phyloP scores from a whole-genome alignment of 2,113 vertebrate genomes.

The Cebus imitator region DNA sequence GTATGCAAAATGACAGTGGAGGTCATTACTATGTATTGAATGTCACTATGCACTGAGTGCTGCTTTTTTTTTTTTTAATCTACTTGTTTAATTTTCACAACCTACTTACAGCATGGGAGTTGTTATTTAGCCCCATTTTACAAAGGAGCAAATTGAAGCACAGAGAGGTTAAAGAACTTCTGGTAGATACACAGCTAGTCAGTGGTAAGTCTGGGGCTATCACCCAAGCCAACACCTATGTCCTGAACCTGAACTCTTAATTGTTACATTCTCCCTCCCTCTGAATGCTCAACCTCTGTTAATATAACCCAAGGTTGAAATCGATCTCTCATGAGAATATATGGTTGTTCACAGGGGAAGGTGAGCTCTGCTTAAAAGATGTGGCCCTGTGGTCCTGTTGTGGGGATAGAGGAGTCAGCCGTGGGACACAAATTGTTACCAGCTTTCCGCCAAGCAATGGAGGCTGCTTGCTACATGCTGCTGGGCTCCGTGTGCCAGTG shows the following conservation, averaged over 20 bases:
- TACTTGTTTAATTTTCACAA: background rate
- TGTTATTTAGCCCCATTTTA: background rate
- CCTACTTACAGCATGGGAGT: background rate
- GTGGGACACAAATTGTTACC: rapidly evolving
- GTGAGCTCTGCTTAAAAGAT: background rate
- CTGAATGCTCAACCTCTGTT: background rate
- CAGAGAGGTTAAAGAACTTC: background rate
- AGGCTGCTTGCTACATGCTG: rapidly evolving
- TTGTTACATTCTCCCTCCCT: background rate
- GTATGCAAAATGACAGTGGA: background rate
- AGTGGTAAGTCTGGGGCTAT: background rate
- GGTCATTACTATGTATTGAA: background rate
- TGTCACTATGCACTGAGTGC: background rate
- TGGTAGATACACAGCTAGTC: background rate
- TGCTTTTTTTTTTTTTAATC: background rate
- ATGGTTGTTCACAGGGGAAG: background rate
- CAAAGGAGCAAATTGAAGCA: background rate
- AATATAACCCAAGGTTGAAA: background rate
- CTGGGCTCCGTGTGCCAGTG: background rate
- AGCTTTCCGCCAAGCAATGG: background rate
- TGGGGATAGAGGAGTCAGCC: background rate
- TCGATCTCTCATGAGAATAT: background rate
- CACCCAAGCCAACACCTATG: background rate
- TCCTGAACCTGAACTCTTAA: background rate
- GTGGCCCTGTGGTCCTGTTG: background rate